These are phyloP conservation scores for Xestobium rufovillosum DNA, from an alignment of 2,888 invertebrate genomes.

Conservation along the genomic window DNA sequence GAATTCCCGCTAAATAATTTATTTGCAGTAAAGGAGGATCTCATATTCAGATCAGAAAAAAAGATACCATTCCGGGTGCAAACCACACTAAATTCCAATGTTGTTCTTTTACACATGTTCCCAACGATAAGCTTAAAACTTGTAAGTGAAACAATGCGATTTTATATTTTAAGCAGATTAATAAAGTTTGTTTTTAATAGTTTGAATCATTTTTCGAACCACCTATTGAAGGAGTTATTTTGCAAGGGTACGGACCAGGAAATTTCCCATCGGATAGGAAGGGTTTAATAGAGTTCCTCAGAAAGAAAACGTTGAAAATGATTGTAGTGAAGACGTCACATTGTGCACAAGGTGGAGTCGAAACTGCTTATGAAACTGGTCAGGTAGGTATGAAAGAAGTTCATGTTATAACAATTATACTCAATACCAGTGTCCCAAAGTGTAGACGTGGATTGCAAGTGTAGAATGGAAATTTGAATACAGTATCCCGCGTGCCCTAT, in stretches of 20 bases:
- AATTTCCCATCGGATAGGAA: constrained; percentile 79
- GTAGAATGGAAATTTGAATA: no score
- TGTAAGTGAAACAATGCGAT: constrained; percentile 1
- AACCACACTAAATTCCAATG: constrained; percentile 20
- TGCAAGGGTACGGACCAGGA: constrained; percentile 90
- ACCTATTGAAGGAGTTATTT: constrained; percentile 69
- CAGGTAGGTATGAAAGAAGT: constrained; percentile 51
- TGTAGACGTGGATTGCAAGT: no score
- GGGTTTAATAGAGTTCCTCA: constrained; percentile 71
- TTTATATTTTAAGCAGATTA: no score
- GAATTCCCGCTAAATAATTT: no score
- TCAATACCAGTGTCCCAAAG: no score
- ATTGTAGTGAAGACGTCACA: constrained; percentile 84
- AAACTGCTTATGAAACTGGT: constrained; percentile 75
- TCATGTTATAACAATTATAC: no score
- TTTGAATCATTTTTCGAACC: constrained; percentile 64
- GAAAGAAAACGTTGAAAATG: constrained; percentile 66
- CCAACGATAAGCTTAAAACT: constrained; percentile 13
- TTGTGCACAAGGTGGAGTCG: constrained; percentile 75
- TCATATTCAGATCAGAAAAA: constrained; percentile 14
- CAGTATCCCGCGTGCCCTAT: no score
- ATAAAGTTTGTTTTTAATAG: constrained; percentile 27
- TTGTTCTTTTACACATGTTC: constrained; percentile 21
- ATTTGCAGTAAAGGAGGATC: constrained; percentile 22
- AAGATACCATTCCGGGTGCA: constrained; percentile 12